phyloP scores from a whole-genome alignment of 2,113 vertebrate species.

The Sphyrna mokarran region DNA sequence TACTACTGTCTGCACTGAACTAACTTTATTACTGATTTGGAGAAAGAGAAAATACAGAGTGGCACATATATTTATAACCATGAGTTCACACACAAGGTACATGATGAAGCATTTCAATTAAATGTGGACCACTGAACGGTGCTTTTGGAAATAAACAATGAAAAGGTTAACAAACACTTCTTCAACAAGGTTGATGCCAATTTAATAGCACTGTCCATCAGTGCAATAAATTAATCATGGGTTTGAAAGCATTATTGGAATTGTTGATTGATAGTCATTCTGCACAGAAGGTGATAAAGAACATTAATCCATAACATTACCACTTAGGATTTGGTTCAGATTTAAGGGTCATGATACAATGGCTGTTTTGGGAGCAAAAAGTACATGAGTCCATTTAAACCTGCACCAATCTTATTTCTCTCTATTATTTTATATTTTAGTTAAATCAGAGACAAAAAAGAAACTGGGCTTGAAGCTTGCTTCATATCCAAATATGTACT shows the following conservation, averaged over 20 bases:
- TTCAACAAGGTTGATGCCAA: neutral
- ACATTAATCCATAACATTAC: neutral
- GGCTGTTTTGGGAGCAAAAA: neutral
- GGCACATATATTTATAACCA: neutral
- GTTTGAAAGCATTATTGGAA: neutral
- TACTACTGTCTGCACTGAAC: neutral
- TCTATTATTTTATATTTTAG: neutral
- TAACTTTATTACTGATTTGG: neutral
- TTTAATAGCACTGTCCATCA: neutral
- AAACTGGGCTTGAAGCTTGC: neutral
- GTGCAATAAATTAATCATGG: neutral
- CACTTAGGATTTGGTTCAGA: neutral
- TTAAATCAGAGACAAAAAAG: neutral
- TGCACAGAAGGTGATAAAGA: neutral
- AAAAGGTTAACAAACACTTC: neutral
- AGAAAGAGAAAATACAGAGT: neutral
- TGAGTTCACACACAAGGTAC: neutral
- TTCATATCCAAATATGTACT: neutral
- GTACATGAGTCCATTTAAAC: neutral
- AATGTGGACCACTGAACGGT: neutral
- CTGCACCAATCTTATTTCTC: neutral
- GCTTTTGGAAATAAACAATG: neutral
- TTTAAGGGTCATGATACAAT: neutral
- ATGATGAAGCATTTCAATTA: neutral
- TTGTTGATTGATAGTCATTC: neutral